phyloP scores from a whole-genome alignment of 2,888 invertebrate species.

The Clusia tigrina region DNA sequence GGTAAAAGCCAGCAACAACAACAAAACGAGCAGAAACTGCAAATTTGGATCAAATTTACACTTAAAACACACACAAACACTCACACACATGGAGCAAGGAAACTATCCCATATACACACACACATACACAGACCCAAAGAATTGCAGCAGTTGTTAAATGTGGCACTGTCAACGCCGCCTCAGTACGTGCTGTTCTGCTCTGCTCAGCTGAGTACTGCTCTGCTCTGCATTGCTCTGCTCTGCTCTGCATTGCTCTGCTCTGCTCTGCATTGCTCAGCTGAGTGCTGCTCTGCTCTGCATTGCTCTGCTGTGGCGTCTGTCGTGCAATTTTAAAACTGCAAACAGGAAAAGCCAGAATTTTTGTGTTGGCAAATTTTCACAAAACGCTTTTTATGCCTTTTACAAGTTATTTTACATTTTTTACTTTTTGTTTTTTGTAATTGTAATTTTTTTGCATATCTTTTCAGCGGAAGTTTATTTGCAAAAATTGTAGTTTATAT shows the following conservation, averaged over 20 bases:
- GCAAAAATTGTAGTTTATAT: background rate
- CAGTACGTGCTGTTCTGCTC: no score
- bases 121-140: background rate
- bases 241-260: background rate
- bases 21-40: background rate
- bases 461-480: background rate
- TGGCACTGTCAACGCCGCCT: background rate
- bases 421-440: background rate
- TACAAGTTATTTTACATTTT: constrained; percentile 37
- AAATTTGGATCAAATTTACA: constrained; percentile 1
- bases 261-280: background rate
- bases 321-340: background rate
- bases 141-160: background rate
- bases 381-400: constrained; percentile 54
- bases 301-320: background rate
- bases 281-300: background rate
- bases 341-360: constrained; percentile 19
- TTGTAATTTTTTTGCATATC: background rate
- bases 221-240: background rate
- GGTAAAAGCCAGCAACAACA: background rate
- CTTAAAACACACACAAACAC: no score
- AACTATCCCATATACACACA: background rate
- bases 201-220: background rate
- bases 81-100: constrained; percentile 5
- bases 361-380: constrained; percentile 52